A percentile compares a stretch with the other conserved stretches of the same genome.
These are phyloP conservation scores for Bradypus variegatus DNA, from an alignment of 2,797 vertebrate genomes.

Conservation along the genomic window DNA sequence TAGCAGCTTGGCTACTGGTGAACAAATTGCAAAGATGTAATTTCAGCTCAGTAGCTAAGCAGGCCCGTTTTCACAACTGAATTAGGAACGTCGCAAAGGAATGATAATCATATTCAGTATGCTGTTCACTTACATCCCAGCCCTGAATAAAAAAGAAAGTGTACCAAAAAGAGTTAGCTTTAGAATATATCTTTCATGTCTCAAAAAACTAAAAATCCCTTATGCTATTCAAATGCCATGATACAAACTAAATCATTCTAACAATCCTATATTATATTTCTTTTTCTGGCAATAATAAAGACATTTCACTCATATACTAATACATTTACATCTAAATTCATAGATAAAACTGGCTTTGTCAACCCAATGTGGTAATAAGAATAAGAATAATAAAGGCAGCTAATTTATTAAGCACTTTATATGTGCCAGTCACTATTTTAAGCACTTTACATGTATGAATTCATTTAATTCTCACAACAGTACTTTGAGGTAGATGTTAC, in stretches of 20 bases:
- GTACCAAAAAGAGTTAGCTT: slow-evolving; percentile 50
- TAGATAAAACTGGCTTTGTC: slow-evolving; percentile 38
- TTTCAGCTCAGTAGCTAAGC: slow-evolving; percentile 70
- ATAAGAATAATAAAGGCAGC: slow-evolving; percentile 23
- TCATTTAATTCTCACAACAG: slow-evolving; percentile 38
- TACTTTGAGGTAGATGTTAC: background rate
- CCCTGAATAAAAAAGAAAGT: slow-evolving; percentile 63
- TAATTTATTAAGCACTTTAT: slow-evolving; percentile 55
- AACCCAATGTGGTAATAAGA: slow-evolving; percentile 23
- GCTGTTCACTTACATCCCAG: slow-evolving; percentile 70
- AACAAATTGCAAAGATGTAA: slow-evolving; percentile 60
- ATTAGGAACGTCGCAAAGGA: slow-evolving; percentile 68
- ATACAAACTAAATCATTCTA: slow-evolving; percentile 47
- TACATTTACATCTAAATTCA: slow-evolving; percentile 32
- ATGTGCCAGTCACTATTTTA: slow-evolving; percentile 19
- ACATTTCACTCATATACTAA: slow-evolving; percentile 35
- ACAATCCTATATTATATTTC: slow-evolving; percentile 8
- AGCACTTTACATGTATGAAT: slow-evolving; percentile 7
- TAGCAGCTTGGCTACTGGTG: slow-evolving; percentile 44
- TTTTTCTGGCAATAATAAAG: slow-evolving; percentile 43
- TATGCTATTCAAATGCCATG: slow-evolving; percentile 52
- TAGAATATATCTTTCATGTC: slow-evolving; percentile 58
- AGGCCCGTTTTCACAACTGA: slow-evolving; percentile 63
- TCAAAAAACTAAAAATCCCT: slow-evolving; percentile 61
- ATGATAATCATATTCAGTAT: slow-evolving; percentile 72